These are phyloP conservation scores for Xiphias gladius DNA, from an alignment of 2,113 vertebrate species.

Conservation along the genomic window DNA sequence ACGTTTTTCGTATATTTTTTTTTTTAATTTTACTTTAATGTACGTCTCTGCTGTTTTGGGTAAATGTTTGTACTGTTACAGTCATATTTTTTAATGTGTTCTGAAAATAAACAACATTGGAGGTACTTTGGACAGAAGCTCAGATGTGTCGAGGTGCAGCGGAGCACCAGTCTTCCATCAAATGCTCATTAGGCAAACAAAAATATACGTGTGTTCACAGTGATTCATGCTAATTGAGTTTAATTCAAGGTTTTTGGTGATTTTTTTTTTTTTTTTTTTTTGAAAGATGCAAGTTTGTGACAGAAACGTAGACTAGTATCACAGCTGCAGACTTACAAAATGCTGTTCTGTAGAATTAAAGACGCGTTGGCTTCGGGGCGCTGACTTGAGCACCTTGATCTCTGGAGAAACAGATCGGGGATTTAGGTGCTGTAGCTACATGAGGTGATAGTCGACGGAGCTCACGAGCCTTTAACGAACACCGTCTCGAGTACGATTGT, in stretches of 20 bases:
- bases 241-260: not conserved
- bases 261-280: not conserved
- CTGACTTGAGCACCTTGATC: not conserved
- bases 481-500: not conserved
- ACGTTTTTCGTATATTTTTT: conserved; percentile 35
- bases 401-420: not conserved
- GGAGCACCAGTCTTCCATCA: conserved; percentile 36
- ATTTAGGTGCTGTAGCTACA: not conserved
- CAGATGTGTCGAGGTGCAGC: conserved; percentile 25
- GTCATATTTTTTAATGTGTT: conserved; percentile 61
- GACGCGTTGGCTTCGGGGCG: not conserved
- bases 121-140: conserved; percentile 46
- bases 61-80: conserved; percentile 72
- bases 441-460: not conserved
- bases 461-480: not conserved
- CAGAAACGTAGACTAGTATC: not conserved
- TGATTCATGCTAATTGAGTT: not conserved
- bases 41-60: conserved; percentile 55
- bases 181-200: not conserved
- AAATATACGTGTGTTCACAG: not conserved
- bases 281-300: not conserved
- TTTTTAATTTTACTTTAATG: conserved; percentile 38
- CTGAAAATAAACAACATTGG: conserved; percentile 65
- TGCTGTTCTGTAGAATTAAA: not conserved
- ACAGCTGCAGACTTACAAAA: not conserved